Evolutionary conservation across 2,888 invertebrate genomes (phyloP).

Genomic region (Hirtodrosophila confusa): DNA sequence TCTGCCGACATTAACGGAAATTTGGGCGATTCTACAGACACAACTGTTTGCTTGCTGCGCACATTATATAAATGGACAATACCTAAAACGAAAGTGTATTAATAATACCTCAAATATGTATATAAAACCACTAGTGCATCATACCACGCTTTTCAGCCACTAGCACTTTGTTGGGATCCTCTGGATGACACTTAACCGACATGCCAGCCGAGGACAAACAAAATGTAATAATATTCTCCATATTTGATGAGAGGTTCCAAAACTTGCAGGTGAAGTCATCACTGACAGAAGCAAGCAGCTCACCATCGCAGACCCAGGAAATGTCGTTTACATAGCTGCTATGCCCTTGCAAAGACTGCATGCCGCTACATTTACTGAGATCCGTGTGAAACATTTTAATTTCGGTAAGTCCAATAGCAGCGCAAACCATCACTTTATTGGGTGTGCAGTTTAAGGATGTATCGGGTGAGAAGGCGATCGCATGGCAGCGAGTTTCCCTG

Average conservation of each 20-base stretch:
- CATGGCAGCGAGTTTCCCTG: constrained; percentile 86
- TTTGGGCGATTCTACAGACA: constrained; percentile 87
- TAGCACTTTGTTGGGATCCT: constrained; percentile 89
- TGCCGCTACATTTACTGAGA: constrained; percentile 84
- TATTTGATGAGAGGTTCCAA: constrained; percentile 86
- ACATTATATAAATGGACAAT: constrained; percentile 90
- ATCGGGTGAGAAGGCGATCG: constrained; percentile 87
- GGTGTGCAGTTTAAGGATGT: constrained; percentile 87
- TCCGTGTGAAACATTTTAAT: constrained; percentile 86
- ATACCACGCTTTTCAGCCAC: constrained; percentile 89
- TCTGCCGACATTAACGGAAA: constrained; percentile 88
- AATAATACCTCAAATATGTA: background rate
- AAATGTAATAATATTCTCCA: constrained; percentile 86
- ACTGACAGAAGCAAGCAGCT: constrained; percentile 89
- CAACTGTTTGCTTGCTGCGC: constrained; percentile 87
- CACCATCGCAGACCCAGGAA: constrained; percentile 89
- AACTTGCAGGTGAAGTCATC: constrained; percentile 91
- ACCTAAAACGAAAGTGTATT: constrained; percentile 72
- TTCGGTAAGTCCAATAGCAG: constrained; percentile 86
- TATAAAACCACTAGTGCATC: too few relatives aligned
- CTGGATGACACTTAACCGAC: constrained; percentile 88
- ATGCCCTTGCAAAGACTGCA: constrained; percentile 86
- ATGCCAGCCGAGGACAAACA: constrained; percentile 88
- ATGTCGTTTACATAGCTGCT: constrained; percentile 89
- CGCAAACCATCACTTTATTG: constrained; percentile 84